Evolutionary conservation across 2,113 vertebrate genomes (phyloP).

Genomic region (Semnornis frantzii): DNA sequence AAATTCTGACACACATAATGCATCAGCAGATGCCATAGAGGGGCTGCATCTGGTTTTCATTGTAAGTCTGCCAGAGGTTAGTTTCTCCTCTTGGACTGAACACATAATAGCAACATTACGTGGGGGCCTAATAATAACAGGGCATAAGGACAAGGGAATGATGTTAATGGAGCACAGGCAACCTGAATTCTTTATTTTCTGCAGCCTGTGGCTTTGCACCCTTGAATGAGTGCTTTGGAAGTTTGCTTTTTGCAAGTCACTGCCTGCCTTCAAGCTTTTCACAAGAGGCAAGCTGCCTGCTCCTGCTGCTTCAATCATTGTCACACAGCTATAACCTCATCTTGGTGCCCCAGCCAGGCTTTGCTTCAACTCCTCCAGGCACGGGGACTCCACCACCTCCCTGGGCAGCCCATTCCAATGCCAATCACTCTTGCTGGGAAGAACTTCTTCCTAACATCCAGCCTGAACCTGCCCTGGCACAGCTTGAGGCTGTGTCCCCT

Average conservation of each 20-base stretch:
- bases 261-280: neutral
- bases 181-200: neutral
- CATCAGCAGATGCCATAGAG: constrained; percentile 12
- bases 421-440: too few relatives aligned
- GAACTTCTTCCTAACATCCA: too few relatives aligned
- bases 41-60: constrained; percentile 48
- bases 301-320: neutral
- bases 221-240: neutral
- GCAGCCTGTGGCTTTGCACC: neutral
- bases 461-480: too few relatives aligned
- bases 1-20: constrained; percentile 4
- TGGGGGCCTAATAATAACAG: constrained; percentile 1
- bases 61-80: constrained; percentile 26
- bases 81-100: constrained; percentile 17
- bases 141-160: neutral
- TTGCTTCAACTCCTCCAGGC: too few relatives aligned
- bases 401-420: too few relatives aligned
- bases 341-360: too few relatives aligned
- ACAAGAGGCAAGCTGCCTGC: neutral
- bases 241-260: neutral
- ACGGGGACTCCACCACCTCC: too few relatives aligned
- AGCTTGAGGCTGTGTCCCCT: too few relatives aligned
- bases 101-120: constrained; percentile 16
- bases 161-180: constrained; percentile 22
- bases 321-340: neutral